Evolutionary conservation across 2,888 invertebrate genomes (phyloP).

Genomic region (Polietes domitor): DNA sequence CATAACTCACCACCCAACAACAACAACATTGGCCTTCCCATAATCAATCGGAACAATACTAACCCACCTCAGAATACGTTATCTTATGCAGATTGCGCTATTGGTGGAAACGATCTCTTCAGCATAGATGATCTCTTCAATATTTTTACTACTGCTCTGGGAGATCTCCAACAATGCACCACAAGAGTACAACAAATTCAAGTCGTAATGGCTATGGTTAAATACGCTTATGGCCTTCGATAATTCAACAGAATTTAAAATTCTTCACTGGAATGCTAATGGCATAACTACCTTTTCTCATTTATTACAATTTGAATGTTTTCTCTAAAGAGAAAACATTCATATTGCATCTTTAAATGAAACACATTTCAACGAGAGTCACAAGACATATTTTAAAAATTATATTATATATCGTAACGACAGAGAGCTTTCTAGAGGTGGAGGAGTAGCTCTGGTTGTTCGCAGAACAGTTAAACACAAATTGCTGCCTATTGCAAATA

Average conservation of each 20-base stretch:
- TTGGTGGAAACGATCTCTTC: background rate
- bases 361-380: background rate
- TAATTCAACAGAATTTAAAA: conserved; percentile 13
- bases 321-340: conserved; percentile 25
- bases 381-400: conserved; percentile 5
- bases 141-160: conserved; percentile 17
- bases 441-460: conserved; percentile 4
- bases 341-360: conserved; percentile 9
- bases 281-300: conserved; percentile 32
- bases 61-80: no score
- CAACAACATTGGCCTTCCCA: background rate
- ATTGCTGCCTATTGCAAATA: background rate
- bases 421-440: background rate
- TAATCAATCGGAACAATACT: no score
- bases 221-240: background rate
- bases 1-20: background rate
- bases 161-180: conserved; percentile 24
- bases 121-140: conserved; percentile 9
- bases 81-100: no score
- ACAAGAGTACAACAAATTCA: conserved; percentile 36
- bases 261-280: conserved; percentile 48
- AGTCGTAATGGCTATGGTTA: background rate
- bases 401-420: conserved; percentile 10
- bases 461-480: background rate
- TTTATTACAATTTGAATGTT: conserved; percentile 27